Conservation (phyloP, 2,113 vertebrate genomes). For the Hemiprocne comata region DNA sequence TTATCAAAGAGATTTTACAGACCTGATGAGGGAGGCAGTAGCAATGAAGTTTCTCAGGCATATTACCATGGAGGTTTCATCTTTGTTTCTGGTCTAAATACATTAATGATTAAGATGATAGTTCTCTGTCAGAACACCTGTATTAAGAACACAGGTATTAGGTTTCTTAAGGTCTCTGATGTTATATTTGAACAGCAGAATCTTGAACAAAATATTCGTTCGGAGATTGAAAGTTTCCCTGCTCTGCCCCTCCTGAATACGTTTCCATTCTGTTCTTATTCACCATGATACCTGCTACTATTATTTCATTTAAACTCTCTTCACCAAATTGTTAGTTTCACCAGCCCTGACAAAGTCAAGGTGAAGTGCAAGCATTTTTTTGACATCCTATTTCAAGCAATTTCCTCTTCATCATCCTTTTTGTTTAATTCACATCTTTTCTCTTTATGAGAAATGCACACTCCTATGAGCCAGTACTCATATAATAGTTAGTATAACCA, state of each 20-base stretch:
- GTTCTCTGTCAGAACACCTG: background rate
- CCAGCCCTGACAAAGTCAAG: background rate
- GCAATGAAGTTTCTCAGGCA: background rate
- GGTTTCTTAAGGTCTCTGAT: background rate
- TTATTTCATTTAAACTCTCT: background rate
- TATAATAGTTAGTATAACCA: background rate
- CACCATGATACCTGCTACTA: background rate
- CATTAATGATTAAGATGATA: background rate
- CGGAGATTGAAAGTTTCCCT: background rate
- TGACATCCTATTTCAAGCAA: background rate
- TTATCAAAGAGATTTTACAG: conserved; percentile 5
- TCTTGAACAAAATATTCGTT: background rate
- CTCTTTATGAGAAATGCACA: background rate
- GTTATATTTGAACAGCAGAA: background rate
- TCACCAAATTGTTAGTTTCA: background rate
- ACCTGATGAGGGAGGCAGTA: background rate
- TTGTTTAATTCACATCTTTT: background rate
- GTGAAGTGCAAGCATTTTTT: background rate
- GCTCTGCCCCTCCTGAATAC: background rate
- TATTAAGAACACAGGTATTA: background rate
- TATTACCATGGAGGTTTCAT: background rate
- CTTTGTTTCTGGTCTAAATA: background rate
- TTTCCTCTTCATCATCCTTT: background rate
- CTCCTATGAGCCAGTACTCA: background rate
- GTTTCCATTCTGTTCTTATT: background rate